Conservation (phyloP, 2,888 invertebrate genomes). For the Tortrix viridana region DNA sequence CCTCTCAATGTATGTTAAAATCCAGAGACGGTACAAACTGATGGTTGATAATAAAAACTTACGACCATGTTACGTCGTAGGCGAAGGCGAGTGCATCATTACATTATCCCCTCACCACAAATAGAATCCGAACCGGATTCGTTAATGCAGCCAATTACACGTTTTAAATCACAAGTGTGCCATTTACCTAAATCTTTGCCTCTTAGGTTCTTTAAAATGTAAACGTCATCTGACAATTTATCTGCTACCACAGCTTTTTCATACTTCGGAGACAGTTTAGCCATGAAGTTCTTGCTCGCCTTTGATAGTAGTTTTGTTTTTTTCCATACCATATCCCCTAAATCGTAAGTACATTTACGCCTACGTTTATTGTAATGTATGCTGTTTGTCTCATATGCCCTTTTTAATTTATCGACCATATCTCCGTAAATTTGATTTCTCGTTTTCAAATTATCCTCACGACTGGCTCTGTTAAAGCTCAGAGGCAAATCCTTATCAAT, state of each 20-base stretch:
- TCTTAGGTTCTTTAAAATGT: slow-evolving; percentile 13
- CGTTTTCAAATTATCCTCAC: background rate
- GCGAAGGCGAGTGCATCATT: no score
- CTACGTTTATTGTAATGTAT: slow-evolving; percentile 9
- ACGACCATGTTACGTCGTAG: no score
- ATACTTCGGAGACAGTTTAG: slow-evolving; percentile 1
- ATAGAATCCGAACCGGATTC: no score
- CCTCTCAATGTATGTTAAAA: no score
- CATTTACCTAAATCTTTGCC: no score
- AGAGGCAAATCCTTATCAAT: background rate
- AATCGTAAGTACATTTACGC: background rate
- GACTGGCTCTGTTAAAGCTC: background rate
- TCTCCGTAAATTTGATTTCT: slow-evolving; percentile 13
- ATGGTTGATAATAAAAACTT: no score
- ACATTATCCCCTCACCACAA: no score
- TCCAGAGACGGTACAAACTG: no score
- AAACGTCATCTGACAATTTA: slow-evolving; percentile 24
- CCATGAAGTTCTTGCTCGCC: slow-evolving; percentile 23
- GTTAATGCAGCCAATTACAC: no score
- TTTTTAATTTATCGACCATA: background rate
- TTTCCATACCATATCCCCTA: slow-evolving; percentile 38
- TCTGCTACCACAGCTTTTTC: slow-evolving; percentile 3
- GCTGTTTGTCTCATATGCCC: background rate
- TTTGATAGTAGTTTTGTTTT: slow-evolving; percentile 37
- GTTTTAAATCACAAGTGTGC: no score